These are phyloP conservation scores for Bujurquina vittata DNA, from an alignment of 2,113 vertebrate species.

Conservation along the genomic window DNA sequence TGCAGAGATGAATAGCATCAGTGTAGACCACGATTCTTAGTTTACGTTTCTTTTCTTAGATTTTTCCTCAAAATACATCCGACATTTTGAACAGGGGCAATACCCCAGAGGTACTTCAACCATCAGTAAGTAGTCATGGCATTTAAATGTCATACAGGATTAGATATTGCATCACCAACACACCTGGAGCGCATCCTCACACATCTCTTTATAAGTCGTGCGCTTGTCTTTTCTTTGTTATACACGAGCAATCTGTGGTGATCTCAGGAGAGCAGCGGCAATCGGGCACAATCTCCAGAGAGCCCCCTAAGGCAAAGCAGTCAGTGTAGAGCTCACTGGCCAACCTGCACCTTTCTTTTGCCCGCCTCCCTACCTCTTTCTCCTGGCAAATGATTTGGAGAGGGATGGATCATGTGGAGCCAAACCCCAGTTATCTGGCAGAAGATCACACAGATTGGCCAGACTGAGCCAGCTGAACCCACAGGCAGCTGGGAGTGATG, in stretches of 20 bases:
- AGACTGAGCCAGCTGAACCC: slow-evolving; percentile 77
- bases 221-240: slow-evolving; percentile 33
- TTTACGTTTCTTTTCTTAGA: slow-evolving; percentile 49
- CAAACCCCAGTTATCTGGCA: slow-evolving; percentile 81
- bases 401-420: slow-evolving; percentile 60
- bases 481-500: slow-evolving; percentile 78
- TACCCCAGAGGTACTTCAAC: slow-evolving; percentile 36
- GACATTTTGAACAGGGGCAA: slow-evolving; percentile 33
- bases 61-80: slow-evolving; percentile 52
- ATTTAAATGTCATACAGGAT: slow-evolving; percentile 81
- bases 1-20: background rate
- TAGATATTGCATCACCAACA: slow-evolving; percentile 62
- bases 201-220: slow-evolving; percentile 40
- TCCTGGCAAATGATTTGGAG: slow-evolving; percentile 75
- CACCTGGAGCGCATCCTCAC: slow-evolving; percentile 60
- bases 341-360: slow-evolving; percentile 55
- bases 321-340: slow-evolving; percentile 49
- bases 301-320: slow-evolving; percentile 37
- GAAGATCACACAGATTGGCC: slow-evolving; percentile 82
- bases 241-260: slow-evolving; percentile 25
- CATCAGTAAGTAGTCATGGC: slow-evolving; percentile 68
- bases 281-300: slow-evolving; percentile 18
- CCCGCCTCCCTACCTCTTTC: slow-evolving; percentile 57
- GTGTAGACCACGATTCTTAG: background rate
- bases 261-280: slow-evolving; percentile 40